Percentiles rank a stretch among this genome's conserved stretches.
These are phyloP conservation scores for Papilio polytes DNA, from an alignment of 1,140 invertebrate genomes.

Conservation along the genomic window DNA sequence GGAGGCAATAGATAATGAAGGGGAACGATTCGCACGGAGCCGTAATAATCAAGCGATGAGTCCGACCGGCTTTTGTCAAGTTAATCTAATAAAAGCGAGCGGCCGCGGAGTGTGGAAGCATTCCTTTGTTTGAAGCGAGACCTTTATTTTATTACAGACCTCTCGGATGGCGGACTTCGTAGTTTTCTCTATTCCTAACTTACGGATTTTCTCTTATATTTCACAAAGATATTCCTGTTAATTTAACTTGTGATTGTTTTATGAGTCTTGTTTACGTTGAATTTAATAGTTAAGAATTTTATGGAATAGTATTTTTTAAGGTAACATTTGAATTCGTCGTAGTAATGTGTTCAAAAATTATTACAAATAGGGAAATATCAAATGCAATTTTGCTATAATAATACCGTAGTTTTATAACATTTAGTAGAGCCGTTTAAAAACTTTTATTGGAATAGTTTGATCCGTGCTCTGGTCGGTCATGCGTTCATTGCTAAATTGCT, in stretches of 20 bases:
- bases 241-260: constrained; percentile 23
- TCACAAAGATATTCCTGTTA: constrained; percentile 1
- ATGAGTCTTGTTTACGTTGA: background rate
- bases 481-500: constrained; percentile 54
- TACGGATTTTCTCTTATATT: constrained; percentile 1
- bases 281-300: background rate
- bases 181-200: constrained; percentile 30
- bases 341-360: background rate
- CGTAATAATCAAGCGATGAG: constrained; percentile 36
- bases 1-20: constrained; percentile 33
- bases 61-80: constrained; percentile 38
- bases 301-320: background rate
- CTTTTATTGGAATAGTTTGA: constrained; percentile 66
- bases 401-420: constrained; percentile 37
- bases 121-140: constrained; percentile 35
- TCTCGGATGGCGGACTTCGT: constrained; percentile 21
- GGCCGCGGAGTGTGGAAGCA: constrained; percentile 22
- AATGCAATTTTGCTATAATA: background rate
- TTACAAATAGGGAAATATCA: background rate
- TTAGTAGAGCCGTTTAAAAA: constrained; percentile 57
- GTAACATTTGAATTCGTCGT: background rate
- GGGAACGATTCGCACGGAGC: constrained; percentile 27
- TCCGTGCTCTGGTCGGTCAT: constrained; percentile 44
- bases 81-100: constrained; percentile 41
- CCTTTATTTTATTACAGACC: constrained; percentile 38